phyloP scores from a whole-genome alignment of 2,113 vertebrate genomes.

The Tinamus guttatus region DNA sequence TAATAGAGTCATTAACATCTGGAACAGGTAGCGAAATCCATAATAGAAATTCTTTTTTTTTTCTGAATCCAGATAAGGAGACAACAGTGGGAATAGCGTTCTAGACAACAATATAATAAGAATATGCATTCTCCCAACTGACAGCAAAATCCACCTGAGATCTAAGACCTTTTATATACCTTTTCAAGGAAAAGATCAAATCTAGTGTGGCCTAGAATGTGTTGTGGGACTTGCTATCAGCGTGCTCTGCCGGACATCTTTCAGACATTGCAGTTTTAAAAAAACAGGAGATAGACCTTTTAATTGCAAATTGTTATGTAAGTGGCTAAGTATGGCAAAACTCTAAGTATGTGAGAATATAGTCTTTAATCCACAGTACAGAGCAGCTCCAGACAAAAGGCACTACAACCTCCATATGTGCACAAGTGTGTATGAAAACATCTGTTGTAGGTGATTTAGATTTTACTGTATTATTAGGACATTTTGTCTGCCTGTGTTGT shows the following conservation, averaged over 20 bases:
- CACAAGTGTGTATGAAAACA: background rate
- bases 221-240: background rate
- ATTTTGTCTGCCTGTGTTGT: background rate
- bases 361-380: background rate
- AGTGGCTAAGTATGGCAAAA: background rate
- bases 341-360: background rate
- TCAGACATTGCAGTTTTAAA: background rate
- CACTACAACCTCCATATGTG: background rate
- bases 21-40: background rate
- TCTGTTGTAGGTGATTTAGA: background rate
- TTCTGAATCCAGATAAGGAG: background rate
- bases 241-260: background rate
- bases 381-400: background rate
- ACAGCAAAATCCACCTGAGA: background rate
- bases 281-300: background rate
- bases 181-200: background rate
- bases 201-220: background rate
- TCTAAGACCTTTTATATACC: background rate
- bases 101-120: background rate
- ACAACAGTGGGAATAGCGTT: background rate
- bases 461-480: background rate
- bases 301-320: background rate
- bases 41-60: background rate
- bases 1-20: background rate
- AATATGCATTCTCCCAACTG: background rate